These are phyloP conservation scores for Syngnathoides biaculeatus DNA, from an alignment of 2,113 vertebrate genomes.

Conservation along the genomic window DNA sequence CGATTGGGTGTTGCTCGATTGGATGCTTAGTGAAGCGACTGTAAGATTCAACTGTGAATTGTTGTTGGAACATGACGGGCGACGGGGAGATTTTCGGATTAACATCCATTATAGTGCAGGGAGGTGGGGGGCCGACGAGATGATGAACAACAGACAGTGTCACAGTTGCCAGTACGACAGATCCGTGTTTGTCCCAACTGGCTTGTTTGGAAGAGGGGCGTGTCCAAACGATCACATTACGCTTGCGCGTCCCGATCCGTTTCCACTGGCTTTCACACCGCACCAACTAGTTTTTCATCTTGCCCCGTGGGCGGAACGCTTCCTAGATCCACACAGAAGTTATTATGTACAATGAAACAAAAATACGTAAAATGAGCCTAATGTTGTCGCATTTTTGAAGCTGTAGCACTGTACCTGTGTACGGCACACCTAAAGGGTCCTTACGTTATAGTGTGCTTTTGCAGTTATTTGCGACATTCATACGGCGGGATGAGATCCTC, in stretches of 20 bases:
- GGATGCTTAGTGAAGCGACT: slow-evolving; percentile 5
- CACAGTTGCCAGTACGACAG: slow-evolving; percentile 5
- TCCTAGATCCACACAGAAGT: not conserved
- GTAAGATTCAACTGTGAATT: slow-evolving; percentile 15
- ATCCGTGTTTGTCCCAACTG: slow-evolving; percentile 22
- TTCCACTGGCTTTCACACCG: slow-evolving; percentile 28
- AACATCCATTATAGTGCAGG: slow-evolving; percentile 49
- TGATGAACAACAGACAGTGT: slow-evolving; percentile 53
- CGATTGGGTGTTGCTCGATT: not conserved
- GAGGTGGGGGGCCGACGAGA: slow-evolving; percentile 48
- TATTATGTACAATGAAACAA: too few relatives aligned
- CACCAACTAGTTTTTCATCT: slow-evolving; percentile 36
- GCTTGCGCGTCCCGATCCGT: slow-evolving; percentile 31
- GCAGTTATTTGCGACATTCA: not conserved
- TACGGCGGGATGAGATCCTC: not conserved
- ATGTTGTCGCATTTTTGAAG: not conserved
- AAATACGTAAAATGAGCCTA: not conserved
- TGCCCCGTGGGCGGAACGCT: not conserved
- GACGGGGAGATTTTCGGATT: slow-evolving; percentile 64
- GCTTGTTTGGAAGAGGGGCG: slow-evolving; percentile 49
- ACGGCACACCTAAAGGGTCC: too few relatives aligned
- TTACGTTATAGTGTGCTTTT: not conserved
- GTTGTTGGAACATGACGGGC: slow-evolving; percentile 40
- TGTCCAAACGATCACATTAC: slow-evolving; percentile 59
- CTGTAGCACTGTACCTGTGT: not conserved